Conservation (phyloP, 2,888 invertebrate genomes). For the Eucera pruinosa region DNA sequence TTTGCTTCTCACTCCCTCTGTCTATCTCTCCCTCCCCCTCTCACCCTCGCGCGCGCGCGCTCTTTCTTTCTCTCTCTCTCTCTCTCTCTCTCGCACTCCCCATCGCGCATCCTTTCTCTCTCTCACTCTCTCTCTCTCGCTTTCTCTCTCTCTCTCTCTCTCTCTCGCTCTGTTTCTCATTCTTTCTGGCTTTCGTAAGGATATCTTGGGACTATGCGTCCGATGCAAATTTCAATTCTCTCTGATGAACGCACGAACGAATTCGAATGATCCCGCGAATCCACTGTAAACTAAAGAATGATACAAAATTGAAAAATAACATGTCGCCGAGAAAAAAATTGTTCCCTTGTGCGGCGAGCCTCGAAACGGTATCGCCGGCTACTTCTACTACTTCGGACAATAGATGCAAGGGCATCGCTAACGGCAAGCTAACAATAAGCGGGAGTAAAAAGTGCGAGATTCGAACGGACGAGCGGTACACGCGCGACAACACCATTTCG, state of each 20-base stretch:
- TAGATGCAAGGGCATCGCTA: no score
- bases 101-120: not conserved
- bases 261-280: slow-evolving; percentile 46
- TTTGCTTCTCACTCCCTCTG: not conserved
- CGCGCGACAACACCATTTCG: slow-evolving; percentile 65
- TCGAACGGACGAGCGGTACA: no score
- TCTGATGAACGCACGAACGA: slow-evolving; percentile 59
- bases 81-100: slow-evolving; percentile 21
- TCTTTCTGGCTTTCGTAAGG: slow-evolving; percentile 60
- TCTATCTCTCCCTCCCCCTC: slow-evolving; percentile 16
- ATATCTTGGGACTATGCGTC: slow-evolving; percentile 61
- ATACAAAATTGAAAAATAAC: slow-evolving; percentile 42
- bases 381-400: no score
- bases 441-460: no score
- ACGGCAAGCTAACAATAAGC: no score
- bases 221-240: slow-evolving; percentile 73
- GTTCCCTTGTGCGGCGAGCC: slow-evolving; percentile 37
- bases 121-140: no score
- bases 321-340: slow-evolving; percentile 21
- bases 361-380: slow-evolving; percentile 51
- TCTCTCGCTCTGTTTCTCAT: slow-evolving; percentile 18
- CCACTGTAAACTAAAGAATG: slow-evolving; percentile 63
- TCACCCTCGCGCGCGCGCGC: no score
- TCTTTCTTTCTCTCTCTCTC: slow-evolving; percentile 10
- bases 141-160: slow-evolving; percentile 10